Evolutionary conservation across 1,140 invertebrate species (phyloP).

Genomic region (Dolichoris vasculosae): DNA sequence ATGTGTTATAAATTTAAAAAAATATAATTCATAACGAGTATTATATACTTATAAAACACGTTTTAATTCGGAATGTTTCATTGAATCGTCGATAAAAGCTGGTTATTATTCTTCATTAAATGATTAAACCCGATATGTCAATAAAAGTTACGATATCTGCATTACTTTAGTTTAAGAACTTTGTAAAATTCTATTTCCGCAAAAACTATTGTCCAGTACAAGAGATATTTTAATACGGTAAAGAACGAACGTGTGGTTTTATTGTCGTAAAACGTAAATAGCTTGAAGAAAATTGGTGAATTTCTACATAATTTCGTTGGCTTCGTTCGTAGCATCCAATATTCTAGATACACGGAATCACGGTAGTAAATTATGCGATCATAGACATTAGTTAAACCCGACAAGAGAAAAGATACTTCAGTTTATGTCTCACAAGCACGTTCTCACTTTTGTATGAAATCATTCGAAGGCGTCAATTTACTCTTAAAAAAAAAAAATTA

Average conservation of each 20-base stretch:
- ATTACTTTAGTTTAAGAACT: not conserved
- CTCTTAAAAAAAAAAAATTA: not conserved
- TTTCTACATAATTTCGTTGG: not conserved
- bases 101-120: not conserved
- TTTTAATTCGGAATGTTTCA: not conserved
- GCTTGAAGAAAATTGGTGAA: not conserved
- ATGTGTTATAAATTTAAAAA: conserved; percentile 7
- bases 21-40: not conserved
- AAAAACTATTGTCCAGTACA: too few species aligned
- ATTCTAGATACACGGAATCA: not conserved
- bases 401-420: not conserved
- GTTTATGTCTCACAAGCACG: not conserved
- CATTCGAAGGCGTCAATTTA: not conserved
- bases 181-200: too few species aligned
- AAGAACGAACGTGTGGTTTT: too few species aligned
- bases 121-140: not conserved
- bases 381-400: not conserved
- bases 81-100: not conserved
- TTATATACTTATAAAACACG: not conserved
- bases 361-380: not conserved
- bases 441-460: not conserved
- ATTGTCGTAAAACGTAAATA: not conserved
- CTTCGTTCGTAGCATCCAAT: not conserved
- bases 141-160: not conserved
- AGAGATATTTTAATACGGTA: too few species aligned